Conservation (phyloP, 1,140 invertebrate genomes). For the Coenobita brevimanus region DNA sequence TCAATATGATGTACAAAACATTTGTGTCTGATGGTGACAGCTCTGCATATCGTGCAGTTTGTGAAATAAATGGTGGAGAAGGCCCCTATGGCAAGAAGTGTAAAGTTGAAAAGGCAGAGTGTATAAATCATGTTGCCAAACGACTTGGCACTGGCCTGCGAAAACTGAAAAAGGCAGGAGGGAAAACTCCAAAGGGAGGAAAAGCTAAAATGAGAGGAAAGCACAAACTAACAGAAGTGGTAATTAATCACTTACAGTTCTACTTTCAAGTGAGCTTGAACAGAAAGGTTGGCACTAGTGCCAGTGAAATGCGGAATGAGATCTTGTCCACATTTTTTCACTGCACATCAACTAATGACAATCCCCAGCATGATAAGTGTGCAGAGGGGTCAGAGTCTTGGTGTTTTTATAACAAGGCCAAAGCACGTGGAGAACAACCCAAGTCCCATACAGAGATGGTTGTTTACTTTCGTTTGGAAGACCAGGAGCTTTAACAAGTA, state of each 20-base stretch:
- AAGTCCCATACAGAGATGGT: constrained; percentile 5
- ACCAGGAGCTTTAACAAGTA: neutral
- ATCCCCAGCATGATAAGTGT: constrained; percentile 6
- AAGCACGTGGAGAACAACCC: neutral
- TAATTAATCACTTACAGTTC: constrained; percentile 2
- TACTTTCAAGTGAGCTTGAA: constrained; percentile 9
- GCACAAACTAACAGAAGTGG: neutral
- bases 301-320: constrained; percentile 11
- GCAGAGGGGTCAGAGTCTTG: neutral
- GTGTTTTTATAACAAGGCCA: neutral
- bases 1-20: constrained; percentile 21
- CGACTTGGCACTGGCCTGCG: too few relatives aligned
- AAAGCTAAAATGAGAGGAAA: constrained; percentile 4
- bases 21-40: constrained; percentile 42
- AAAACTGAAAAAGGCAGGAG: neutral
- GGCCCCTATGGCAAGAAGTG: constrained; percentile 15
- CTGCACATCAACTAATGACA: constrained; percentile 8
- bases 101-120: constrained; percentile 14
- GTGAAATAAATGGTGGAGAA: constrained; percentile 5
- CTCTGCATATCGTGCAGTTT: constrained; percentile 26
- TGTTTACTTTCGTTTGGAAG: constrained; percentile 27
- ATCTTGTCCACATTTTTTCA: constrained; percentile 7
- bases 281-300: constrained; percentile 16
- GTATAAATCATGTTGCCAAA: too few relatives aligned
- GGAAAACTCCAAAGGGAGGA: neutral